These are phyloP conservation scores for Lithophane leautieri DNA, from an alignment of 2,888 invertebrate species.

Conservation along the genomic window DNA sequence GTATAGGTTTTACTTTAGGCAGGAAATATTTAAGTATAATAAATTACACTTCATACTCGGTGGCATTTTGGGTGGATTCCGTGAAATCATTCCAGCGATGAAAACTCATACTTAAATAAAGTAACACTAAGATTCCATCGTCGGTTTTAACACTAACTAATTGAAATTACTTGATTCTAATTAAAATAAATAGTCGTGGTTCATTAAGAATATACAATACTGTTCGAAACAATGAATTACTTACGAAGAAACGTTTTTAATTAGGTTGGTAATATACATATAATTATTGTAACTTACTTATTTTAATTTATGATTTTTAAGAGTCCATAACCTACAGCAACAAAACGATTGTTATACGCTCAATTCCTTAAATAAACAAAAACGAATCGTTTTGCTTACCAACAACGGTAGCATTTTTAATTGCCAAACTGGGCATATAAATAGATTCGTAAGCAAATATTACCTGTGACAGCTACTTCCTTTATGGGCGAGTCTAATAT, in stretches of 20 bases:
- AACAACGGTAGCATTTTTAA: no score
- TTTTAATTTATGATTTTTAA: neutral
- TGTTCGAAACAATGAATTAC: neutral
- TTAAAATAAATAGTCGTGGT: slow-evolving; percentile 14
- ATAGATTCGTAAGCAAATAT: no score
- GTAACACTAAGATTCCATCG: slow-evolving; percentile 7
- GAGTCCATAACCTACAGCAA: neutral
- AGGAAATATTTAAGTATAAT: neutral
- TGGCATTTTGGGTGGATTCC: neutral
- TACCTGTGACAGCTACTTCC: no score
- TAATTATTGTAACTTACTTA: no score
- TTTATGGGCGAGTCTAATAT: no score
- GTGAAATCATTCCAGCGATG: neutral
- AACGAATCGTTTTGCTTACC: no score
- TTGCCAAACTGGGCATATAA: no score
- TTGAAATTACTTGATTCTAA: slow-evolving; percentile 12
- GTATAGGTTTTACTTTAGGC: neutral
- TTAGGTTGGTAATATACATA: neutral
- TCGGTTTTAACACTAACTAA: neutral
- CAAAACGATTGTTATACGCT: no score
- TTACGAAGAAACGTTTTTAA: neutral
- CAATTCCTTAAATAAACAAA: no score
- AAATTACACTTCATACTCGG: neutral
- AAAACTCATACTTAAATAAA: neutral
- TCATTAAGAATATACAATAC: slow-evolving; percentile 8